Base-by-base conservation (phyloP, 2,113 vertebrate species). In the Marmota monax region DNA sequence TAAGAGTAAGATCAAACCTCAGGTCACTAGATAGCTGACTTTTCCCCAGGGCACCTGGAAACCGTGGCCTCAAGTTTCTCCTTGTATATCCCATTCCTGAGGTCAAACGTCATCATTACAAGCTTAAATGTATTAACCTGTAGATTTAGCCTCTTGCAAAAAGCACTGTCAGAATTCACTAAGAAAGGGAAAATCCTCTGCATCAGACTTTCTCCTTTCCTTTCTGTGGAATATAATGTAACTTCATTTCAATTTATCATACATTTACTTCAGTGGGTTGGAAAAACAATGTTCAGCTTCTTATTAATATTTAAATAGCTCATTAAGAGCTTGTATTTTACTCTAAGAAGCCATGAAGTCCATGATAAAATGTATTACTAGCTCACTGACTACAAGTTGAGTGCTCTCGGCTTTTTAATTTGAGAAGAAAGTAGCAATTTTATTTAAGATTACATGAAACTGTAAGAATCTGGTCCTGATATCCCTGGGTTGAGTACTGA, bases 261-360 rank as follows among this genome's bases (percentile, higher is more conserved):
- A 92, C 91, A 95, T 96, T 85, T 83, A 67, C 56, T 85, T 77
- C 67, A 92, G 6, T 67, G 92, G 83, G 63, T 42, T 92, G 90
- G 34, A 92, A 95, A 96, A 97, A 82, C 39, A 92, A 93, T 83
- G 82, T 63, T 95, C 45, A 70, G 70, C 13, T 90, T 94, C 56
- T 94, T 51, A 6, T 91, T 84, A 96, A 96, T 96, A 96, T 88
- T 97, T 97, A 93, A 95, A 73, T 12, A 88, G 76, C n/a, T 97
- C 80, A 92, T 85, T 90, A 90, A 94, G 32, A 73, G 65, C 84
- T n/a, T 87, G 22, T 72, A 92, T 84, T 94, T 94, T 96, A 86
- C 76, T 95, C 84, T 84, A 92, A 97, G 96, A 96, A 95, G 63
- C 84, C 56, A 56, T 51, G 89, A 95, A 72, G 42, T 23, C 96